Percentiles rank a stretch among this genome's conserved stretches.
These are phyloP conservation scores for Melanophora roralis DNA, from an alignment of 2,888 invertebrate genomes.

Conservation along the genomic window DNA sequence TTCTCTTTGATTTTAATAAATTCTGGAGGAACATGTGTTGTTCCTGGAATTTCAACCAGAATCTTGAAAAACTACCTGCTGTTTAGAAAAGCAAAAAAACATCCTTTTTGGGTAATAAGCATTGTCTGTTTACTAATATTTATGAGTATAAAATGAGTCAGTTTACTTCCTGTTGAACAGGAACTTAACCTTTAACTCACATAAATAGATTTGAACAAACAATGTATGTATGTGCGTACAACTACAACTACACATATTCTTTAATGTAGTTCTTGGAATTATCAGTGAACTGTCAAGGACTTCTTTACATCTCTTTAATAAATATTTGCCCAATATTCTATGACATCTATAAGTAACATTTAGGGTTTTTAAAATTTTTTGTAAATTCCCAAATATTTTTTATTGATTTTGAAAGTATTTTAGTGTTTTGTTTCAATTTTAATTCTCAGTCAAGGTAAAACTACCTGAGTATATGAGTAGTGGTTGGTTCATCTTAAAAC, in stretches of 20 bases:
- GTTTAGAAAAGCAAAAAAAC: neutral
- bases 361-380: neutral
- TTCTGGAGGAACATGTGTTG: neutral
- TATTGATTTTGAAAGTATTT: neutral
- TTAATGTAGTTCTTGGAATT: neutral
- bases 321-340: neutral
- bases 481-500: neutral
- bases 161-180: conserved; percentile 55
- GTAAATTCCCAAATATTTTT: neutral
- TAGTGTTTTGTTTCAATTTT: neutral
- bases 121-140: neutral
- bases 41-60: neutral
- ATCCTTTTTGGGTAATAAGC: neutral
- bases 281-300: neutral
- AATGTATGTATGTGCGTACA: neutral
- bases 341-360: neutral
- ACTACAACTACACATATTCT: neutral
- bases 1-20: neutral
- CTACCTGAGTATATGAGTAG: conserved; percentile 50
- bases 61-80: conserved; percentile 28
- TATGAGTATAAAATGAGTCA: conserved; percentile 27
- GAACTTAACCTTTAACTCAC: conserved; percentile 33
- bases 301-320: neutral
- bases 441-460: conserved; percentile 51
- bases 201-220: neutral